Evolutionary conservation across 2,888 invertebrate genomes (phyloP).

Genomic region (Spodoptera exigua): DNA sequence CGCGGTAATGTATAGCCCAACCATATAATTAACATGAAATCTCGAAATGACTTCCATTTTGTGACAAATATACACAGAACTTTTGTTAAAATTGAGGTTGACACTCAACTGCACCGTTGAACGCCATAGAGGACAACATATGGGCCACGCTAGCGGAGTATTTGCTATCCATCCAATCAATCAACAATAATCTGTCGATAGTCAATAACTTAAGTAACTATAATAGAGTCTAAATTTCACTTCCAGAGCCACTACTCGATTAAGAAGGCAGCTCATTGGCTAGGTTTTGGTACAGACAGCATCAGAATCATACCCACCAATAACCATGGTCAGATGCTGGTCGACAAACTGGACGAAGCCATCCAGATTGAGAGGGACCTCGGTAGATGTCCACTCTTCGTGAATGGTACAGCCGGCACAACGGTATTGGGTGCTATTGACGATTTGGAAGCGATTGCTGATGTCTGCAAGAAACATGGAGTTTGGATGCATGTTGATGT

Average conservation of each 20-base stretch:
- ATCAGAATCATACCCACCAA: slow-evolving; percentile 91
- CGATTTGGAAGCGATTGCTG: slow-evolving; percentile 91
- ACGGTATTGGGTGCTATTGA: slow-evolving; percentile 96
- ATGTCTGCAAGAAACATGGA: slow-evolving; percentile 91
- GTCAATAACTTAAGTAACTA: too few species aligned
- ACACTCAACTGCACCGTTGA: too few species aligned
- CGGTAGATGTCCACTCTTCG: slow-evolving; percentile 91
- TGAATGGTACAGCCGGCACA: slow-evolving; percentile 94
- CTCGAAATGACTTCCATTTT: too few species aligned
- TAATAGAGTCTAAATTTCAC: neutral
- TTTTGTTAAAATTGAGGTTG: too few species aligned
- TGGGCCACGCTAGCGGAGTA: too few species aligned
- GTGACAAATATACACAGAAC: too few species aligned
- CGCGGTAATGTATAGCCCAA: too few species aligned
- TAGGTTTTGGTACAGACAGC: slow-evolving; percentile 95
- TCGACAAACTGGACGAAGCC: slow-evolving; percentile 89
- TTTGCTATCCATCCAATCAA: too few species aligned
- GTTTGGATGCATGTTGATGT: slow-evolving; percentile 96
- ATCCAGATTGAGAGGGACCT: slow-evolving; percentile 83
- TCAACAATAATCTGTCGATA: too few species aligned
- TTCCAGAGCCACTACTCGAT: slow-evolving; percentile 94
- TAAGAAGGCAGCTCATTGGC: slow-evolving; percentile 94
- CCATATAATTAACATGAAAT: too few species aligned
- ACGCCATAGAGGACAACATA: too few species aligned
- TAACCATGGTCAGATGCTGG: slow-evolving; percentile 91